Evolutionary conservation across 2,797 vertebrate species (phyloP).

Genomic region (Morus bassanus): DNA sequence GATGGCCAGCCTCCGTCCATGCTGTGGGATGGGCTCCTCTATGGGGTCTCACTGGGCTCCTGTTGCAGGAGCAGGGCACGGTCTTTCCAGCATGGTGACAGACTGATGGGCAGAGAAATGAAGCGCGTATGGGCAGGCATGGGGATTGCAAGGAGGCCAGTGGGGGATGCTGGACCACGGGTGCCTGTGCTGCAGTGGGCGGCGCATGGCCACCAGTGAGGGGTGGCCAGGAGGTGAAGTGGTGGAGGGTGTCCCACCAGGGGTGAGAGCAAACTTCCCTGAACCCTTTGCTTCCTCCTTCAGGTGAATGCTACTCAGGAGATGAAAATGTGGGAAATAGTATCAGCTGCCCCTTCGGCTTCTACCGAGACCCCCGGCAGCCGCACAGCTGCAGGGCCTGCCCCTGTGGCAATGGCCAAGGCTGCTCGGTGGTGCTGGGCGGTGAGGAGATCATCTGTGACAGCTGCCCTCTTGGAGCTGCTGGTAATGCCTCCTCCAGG

Average conservation of each 20-base stretch:
- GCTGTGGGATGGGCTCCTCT: accelerated
- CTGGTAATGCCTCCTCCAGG: slow-evolving; percentile 73
- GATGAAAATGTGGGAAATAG: slow-evolving; percentile 78
- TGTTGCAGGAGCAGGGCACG: not conserved
- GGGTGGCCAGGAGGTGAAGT: not conserved
- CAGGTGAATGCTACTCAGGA: slow-evolving; percentile 90
- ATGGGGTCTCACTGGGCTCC: not conserved
- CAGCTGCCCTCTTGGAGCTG: slow-evolving; percentile 81
- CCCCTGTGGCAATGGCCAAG: slow-evolving; percentile 78
- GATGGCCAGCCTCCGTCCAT: not conserved
- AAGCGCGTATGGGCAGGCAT: accelerated
- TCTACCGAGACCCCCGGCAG: slow-evolving; percentile 76
- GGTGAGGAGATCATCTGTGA: slow-evolving; percentile 77
- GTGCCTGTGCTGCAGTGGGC: not conserved
- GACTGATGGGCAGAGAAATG: not conserved
- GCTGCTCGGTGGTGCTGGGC: slow-evolving; percentile 76
- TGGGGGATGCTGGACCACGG: not conserved
- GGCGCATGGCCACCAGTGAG: not conserved
- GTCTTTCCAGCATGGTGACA: not conserved
- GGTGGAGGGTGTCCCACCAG: accelerated
- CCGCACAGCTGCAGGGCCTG: slow-evolving; percentile 76
- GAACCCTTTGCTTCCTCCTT: not conserved
- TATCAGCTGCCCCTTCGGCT: slow-evolving; percentile 78
- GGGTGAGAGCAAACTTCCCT: not conserved
- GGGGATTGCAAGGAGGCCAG: not conserved